These are phyloP conservation scores for Diabrotica virgifera DNA, from an alignment of 1,140 invertebrate species.

Conservation along the genomic window DNA sequence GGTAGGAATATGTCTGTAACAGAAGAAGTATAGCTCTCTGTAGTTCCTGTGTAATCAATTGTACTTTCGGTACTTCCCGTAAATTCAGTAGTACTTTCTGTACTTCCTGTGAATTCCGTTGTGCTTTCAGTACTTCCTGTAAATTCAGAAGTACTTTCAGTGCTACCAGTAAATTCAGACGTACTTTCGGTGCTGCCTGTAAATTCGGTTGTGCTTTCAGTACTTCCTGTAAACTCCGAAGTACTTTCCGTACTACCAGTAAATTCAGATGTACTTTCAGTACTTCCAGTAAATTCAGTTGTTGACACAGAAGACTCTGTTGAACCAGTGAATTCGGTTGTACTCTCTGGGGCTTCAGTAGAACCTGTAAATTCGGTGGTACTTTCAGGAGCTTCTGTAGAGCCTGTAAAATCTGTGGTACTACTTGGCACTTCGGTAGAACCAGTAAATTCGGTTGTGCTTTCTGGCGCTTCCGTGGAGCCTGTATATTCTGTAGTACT, in stretches of 20 bases:
- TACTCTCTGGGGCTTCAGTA: conserved; percentile 10
- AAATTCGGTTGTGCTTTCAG: conserved; percentile 19
- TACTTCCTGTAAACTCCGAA: conserved; percentile 12
- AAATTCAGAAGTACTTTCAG: conserved; percentile 31
- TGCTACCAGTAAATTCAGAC: conserved; percentile 19
- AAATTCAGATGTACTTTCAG: conserved; percentile 29
- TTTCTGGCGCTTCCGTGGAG: background rate
- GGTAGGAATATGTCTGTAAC: conserved; percentile 52
- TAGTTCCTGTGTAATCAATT: conserved; percentile 17
- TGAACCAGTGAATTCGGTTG: conserved; percentile 14
- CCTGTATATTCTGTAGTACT: conserved; percentile 23
- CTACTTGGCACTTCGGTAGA: conserved; percentile 10
- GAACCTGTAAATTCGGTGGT: conserved; percentile 17
- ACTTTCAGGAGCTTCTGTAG: conserved; percentile 25
- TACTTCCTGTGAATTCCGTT: background rate
- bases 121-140: conserved; percentile 17
- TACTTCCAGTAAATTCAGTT: conserved; percentile 21
- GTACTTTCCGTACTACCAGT: conserved; percentile 22
- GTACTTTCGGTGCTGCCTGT: conserved; percentile 26
- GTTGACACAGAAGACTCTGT: conserved; percentile 20
- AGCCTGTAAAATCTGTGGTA: conserved; percentile 9
- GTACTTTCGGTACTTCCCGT: background rate
- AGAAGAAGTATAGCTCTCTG: conserved; percentile 9
- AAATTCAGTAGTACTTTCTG: background rate
- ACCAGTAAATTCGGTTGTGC: conserved; percentile 15